Evolutionary conservation across 2,888 invertebrate species (phyloP), one percentile per base, ranked within the genome.

Genomic region (Margaritifera margaritifera): DNA sequence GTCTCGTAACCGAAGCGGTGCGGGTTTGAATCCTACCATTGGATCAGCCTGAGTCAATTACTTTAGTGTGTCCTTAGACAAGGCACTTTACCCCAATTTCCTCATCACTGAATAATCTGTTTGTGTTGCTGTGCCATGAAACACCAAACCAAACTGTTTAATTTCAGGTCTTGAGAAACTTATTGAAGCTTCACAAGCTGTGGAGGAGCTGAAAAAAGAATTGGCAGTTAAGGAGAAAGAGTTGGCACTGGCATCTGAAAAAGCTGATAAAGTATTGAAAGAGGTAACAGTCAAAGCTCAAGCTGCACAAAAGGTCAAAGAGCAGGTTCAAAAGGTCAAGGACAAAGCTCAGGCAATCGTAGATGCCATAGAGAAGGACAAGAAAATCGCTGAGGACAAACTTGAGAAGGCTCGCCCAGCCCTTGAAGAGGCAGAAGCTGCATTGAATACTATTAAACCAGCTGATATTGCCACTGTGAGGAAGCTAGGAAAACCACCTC

Each of bases 141-240:
- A 42, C 11, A 42, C 1, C 8, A n/a, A 50, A 15, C 31, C 52
- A 31, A 55, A 20, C 31, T 42, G 4, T 18, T 53, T 22, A 6
- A 18, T 55, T 66, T 19, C 68, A 87, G 88, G 89, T 77, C 68
- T 90, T 65, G 85, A 87, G 76, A 90, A 89, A 69, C 83, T 90
- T 68, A 86, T 89, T 56, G 89, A 90, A 74, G 90, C 90, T 1
- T 84, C 87, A 6, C 83, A 86, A 56, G 86, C 95, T 80, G 96
- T 97, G 0, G 94, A 94, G 78, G 91, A 93, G 63, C 90, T 97
- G 67, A 94, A 94, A 73, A 93, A 94, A 81, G 95, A 96, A 82
- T 91, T 97, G 64, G 94, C 93, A 72, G 91, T 94, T 53, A 96
- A 95, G 95, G 98, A 96, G 79, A 91, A 93, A 79, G 95, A 95